Percentiles rank a stretch among this genome's conserved stretches.
phyloP scores from a whole-genome alignment of 2,797 vertebrate species.

The Fistularia commersonii region DNA sequence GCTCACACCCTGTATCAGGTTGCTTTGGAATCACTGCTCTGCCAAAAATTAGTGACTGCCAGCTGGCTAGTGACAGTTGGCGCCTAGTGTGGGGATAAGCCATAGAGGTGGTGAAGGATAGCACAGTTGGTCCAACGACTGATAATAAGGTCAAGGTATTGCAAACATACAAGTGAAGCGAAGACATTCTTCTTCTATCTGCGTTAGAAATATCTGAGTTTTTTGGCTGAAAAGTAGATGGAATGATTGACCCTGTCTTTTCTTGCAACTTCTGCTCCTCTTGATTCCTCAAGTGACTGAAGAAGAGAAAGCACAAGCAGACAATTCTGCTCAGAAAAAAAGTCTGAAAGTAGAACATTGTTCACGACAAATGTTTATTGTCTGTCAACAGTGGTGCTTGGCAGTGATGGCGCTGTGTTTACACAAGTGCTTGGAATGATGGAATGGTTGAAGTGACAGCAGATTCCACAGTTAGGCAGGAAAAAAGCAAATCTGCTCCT shows the following conservation, averaged over 20 bases:
- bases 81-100: conserved; percentile 17
- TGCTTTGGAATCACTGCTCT: conserved; percentile 17
- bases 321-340: conserved; percentile 49
- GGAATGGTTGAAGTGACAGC: conserved; percentile 60
- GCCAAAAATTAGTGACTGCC: conserved; percentile 51
- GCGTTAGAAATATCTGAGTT: conserved; percentile 20
- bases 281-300: conserved; percentile 7
- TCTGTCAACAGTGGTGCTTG: conserved; percentile 71
- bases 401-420: conserved; percentile 67
- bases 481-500: conserved; percentile 58
- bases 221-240: conserved; percentile 17
- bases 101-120: conserved; percentile 37
- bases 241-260: conserved; percentile 35
- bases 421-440: conserved; percentile 57
- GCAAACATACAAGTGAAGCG: conserved; percentile 35
- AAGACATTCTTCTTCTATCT: conserved; percentile 37
- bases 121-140: conserved; percentile 16
- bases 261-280: conserved; percentile 14
- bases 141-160: conserved; percentile 15
- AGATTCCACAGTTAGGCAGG: conserved; percentile 53
- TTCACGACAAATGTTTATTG: conserved; percentile 56
- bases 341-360: conserved; percentile 65
- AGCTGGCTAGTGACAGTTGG: conserved; percentile 55
- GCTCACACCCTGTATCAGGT: conserved; percentile 34
- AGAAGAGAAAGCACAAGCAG: conserved; percentile 51